Evolutionary conservation across 2,888 invertebrate species (phyloP), one percentile per base, ranked within the genome.

Genomic region (Netelia inedita): DNA sequence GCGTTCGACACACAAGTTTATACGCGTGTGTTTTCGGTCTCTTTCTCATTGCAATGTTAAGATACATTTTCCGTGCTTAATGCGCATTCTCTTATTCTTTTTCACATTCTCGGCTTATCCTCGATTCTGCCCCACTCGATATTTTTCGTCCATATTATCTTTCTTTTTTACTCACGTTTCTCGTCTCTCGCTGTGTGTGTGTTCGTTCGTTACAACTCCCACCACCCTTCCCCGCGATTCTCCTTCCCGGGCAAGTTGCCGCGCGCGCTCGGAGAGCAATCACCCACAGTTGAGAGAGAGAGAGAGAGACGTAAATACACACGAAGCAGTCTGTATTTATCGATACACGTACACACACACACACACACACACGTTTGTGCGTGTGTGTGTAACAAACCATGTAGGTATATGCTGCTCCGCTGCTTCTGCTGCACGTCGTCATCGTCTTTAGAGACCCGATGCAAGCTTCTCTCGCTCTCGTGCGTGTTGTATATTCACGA

Each of bases 241-340:
- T 19, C 53, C 19, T 66, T n/a, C 46, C 59, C 71, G 66, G 72
- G 68, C 82, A 81, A 79, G 74, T 82, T 80, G 76, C 84, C 83
- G 75, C 80, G 75, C 80, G 75, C 85, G 63, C 28, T 78, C 35
- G 73, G 68, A 68, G 85, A 83, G 71, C 82, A 78, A 73, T 78
- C 75, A 79, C 75, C 68, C 71, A 68, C 72, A 43, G 75, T 78
- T 50, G 63, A 55, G 21, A 28, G 53, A 76, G 63, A 46, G 68
- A 66, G 65, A 69, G 10, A 66, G 21, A 21, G 69, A 72, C 43
- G 59, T 11, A 57, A 19, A 75, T 2, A 68, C 41, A 71, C 63
- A 21, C 53, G 43, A 21, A 35, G 14, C 0, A 50, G 63, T 28
- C 6, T 53, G 35, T 43, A 35, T 41, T 46, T 46, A 46, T 46